Base-by-base conservation (phyloP, 1,140 invertebrate genomes). In the Pseudomyrmex sp. region DNA sequence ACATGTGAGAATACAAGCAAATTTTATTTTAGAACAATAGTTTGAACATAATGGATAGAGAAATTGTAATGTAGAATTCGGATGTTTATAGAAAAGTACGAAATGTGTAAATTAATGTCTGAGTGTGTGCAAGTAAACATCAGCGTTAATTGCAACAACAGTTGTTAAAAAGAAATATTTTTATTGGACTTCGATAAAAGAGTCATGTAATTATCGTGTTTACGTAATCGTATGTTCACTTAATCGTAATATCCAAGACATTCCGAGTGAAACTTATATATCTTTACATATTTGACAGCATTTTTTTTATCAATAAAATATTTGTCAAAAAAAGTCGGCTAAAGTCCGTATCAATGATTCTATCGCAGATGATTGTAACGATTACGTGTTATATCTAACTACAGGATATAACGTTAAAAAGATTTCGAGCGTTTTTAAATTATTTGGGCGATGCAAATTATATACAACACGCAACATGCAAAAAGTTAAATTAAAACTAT, bases 121-220 rank as follows among this genome's bases (percentile, higher is more conserved):
- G 7, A 44, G 12, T 7, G 2, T 7, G 2, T 13, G 2, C 20
- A 20, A 61, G 44, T 74, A 75, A 61, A 61, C 20, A 50, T 75
- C 20, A 63, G 58, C 44, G 26, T 63, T 75, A 75, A 75, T 63
- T 63, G 20, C 46, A 75, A 48, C 46, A 75, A 48, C 46, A 75
- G 59, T 63, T 63, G 48, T 18, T 15, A 18, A 63, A 12, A 44
- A 44, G 2, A 26, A 23, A 46, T 23, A 48, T 26, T 48, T 75
- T 75, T 50, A 35, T 50, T 65, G 13, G 7, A 9, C 15, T 63
- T 20, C 26, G 58, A 75, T 75, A 75, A 18, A 18, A 75, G 10
- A 0, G 15, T 46, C 46, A 65, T 59, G 44, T 63, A 75, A 23
- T 59, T 63, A 35, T 63, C 73, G n/a, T 18, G 44, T 3, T 63